phyloP scores from a whole-genome alignment of 2,113 vertebrate genomes.

The Alaudala cheleensis region DNA sequence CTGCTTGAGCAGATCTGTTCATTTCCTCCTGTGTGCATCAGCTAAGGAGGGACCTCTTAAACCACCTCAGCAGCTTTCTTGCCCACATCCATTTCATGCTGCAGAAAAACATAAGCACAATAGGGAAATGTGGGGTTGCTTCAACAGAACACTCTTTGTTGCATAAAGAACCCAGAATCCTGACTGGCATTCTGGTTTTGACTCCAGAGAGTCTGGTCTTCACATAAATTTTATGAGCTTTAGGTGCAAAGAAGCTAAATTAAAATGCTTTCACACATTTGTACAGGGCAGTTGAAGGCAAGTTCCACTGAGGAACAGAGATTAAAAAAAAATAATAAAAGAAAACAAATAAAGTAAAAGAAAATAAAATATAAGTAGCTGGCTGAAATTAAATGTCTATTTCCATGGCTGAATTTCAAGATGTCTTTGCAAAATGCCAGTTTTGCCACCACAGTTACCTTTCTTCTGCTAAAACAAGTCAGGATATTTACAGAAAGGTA shows the following conservation, averaged over 20 bases:
- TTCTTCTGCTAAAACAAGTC: not conserved
- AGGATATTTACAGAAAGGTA: slow-evolving; percentile 16
- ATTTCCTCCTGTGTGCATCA: not conserved
- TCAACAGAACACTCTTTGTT: not conserved
- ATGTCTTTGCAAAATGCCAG: not conserved
- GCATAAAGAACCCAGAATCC: not conserved
- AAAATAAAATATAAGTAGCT: not conserved
- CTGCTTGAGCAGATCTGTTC: accelerated
- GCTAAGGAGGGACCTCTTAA: not conserved
- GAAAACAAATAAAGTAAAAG: not conserved
- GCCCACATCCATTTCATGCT: not conserved
- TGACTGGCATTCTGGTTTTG: not conserved
- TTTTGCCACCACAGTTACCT: not conserved
- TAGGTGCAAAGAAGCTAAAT: not conserved
- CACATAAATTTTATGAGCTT: not conserved
- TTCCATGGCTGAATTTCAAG: not conserved
- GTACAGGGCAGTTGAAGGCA: not conserved
- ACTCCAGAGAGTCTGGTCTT: not conserved
- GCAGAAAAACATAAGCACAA: not conserved
- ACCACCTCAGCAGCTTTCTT: not conserved
- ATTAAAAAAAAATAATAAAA: no score
- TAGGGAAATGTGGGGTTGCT: not conserved
- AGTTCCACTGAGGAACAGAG: not conserved
- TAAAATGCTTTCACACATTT: not conserved
- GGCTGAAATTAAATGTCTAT: not conserved